These are phyloP conservation scores for Athrips mouffetella DNA, from an alignment of 2,888 invertebrate species.

Conservation along the genomic window DNA sequence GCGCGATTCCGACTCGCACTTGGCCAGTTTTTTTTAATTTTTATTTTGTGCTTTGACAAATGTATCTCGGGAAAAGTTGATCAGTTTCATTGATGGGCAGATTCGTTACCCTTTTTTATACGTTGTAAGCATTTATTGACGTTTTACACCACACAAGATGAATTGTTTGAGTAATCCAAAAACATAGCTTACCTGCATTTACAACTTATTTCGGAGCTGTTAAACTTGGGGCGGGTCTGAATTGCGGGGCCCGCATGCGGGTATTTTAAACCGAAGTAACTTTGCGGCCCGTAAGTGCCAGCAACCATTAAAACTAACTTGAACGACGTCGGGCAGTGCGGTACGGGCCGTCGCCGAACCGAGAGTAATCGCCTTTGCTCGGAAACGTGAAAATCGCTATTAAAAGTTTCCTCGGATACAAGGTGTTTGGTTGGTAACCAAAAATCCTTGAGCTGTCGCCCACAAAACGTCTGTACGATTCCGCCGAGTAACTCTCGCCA, in stretches of 20 bases:
- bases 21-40: too few species aligned
- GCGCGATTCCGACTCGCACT: too few species aligned
- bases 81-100: too few species aligned
- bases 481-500: background rate
- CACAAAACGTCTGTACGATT: background rate
- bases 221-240: conserved; percentile 33
- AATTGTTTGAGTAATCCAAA: too few species aligned
- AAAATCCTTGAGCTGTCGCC: conserved; percentile 3
- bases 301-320: conserved; percentile 57
- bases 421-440: conserved; percentile 8
- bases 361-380: conserved; percentile 32
- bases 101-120: too few species aligned
- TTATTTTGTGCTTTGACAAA: too few species aligned
- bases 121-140: too few species aligned
- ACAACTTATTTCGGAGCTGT: background rate
- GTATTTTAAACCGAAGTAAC: conserved; percentile 36
- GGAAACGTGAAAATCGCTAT: conserved; percentile 34
- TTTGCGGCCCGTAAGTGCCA: conserved; percentile 40
- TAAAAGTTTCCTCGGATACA: conserved; percentile 33
- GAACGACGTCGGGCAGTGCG: conserved; percentile 27
- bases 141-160: too few species aligned
- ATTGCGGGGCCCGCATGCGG: conserved; percentile 39
- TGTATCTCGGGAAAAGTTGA: too few species aligned
- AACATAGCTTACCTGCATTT: background rate
- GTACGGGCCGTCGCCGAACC: conserved; percentile 28